Evolutionary conservation across 2,797 vertebrate species (phyloP), one percentile per base, ranked within the genome.

Genomic region (Phylloscopus collybita): DNA sequence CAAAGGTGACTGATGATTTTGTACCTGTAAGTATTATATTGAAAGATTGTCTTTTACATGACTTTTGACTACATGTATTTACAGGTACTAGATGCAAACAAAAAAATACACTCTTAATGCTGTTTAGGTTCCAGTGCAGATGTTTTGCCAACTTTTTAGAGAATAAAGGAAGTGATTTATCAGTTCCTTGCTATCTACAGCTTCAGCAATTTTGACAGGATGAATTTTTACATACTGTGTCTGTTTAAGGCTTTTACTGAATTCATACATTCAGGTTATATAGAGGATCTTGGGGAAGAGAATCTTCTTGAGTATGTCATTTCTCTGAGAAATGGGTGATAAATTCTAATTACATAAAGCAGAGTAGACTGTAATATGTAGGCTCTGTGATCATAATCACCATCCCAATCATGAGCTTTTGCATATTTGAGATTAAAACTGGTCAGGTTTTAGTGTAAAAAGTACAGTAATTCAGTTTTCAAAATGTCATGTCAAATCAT

Each of bases 371-470:
- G 71, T 54, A 94, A 64, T 53, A 70, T 97, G 87, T 74, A 94
- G 69, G 20, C 75, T 94, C 82, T 60, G 70, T 96, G 92, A 97
- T 96, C 93, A 91, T 97, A 90, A 97, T 96, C 88, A 97, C 67
- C 25, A 59, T 64, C 62, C 64, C 73, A 97, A 96, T 71, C 92
- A 97, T 88, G 90, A 94, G 76, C 54, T 73, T 88, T 96, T 97
- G 93, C 90, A 96, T 94, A 97, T 96, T 92, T 91, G 95, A 97
- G 88, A 96, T 96, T 96, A 97, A 93, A 95, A 94, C 84, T 97
- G 97, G 97, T 97, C 30, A 11, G 8, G 56, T 96, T 95, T 93
- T 96, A 96, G 95, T 96, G 78, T 91, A 97, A 96, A 90, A 92
- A 96, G 61, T 88, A 62, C 85, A 96, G 95, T 97, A 97, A 98